Conservation (phyloP, 1,140 invertebrate genomes). For the Xylocopa sonorina region DNA sequence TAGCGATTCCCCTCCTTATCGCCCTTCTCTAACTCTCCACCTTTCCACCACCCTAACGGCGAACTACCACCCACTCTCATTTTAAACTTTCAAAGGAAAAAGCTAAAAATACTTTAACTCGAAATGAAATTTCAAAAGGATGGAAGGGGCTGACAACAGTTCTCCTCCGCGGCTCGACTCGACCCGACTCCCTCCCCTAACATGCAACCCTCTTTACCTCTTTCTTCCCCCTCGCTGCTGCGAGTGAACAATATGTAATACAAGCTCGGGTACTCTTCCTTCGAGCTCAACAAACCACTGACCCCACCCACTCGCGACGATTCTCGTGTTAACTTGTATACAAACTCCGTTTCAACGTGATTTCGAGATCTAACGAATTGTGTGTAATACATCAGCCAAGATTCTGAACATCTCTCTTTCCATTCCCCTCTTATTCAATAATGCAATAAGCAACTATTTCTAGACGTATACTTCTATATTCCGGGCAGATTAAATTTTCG, state of each 20-base stretch:
- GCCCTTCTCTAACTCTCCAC: slow-evolving; percentile 2
- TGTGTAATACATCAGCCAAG: too few species aligned
- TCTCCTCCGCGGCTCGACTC: background rate
- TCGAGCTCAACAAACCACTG: background rate
- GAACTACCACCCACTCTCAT: slow-evolving; percentile 61
- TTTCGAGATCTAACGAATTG: too few species aligned
- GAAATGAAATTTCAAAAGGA: slow-evolving; percentile 75
- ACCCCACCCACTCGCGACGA: background rate
- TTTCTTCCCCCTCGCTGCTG: slow-evolving; percentile 8
- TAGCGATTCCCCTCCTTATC: slow-evolving; percentile 25
- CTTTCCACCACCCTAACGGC: background rate
- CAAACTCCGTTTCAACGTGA: too few species aligned
- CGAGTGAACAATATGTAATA: slow-evolving; percentile 66
- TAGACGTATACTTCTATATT: background rate
- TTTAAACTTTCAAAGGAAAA: slow-evolving; percentile 74
- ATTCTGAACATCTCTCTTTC: too few species aligned
- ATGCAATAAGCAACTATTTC: too few species aligned
- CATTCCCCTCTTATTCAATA: too few species aligned
- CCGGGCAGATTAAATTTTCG: background rate
- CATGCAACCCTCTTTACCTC: slow-evolving; percentile 19
- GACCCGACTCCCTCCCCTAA: too few species aligned
- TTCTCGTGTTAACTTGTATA: background rate
- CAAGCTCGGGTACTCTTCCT: slow-evolving; percentile 40
- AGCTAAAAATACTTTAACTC: slow-evolving; percentile 74
- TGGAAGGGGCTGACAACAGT: slow-evolving; percentile 35